A percentile compares a stretch with the other conserved stretches of the same genome.
Conservation (phyloP, 2,888 invertebrate species). For the Oligia fasciuncula region DNA sequence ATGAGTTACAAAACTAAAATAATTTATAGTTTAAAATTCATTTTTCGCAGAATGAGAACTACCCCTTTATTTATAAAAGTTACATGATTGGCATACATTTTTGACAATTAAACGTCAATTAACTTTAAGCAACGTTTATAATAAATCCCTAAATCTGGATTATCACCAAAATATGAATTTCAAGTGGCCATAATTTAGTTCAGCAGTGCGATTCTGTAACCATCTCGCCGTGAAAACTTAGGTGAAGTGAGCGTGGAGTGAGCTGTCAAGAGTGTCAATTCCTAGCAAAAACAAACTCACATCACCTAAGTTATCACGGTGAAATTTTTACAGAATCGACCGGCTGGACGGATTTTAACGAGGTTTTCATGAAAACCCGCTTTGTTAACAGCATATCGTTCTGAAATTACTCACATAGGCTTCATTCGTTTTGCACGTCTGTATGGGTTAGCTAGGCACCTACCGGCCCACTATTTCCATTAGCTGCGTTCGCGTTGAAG, state of each 20-base stretch:
- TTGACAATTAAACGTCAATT: no score
- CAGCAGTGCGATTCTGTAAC: no score
- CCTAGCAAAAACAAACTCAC: no score
- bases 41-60: not conserved
- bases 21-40: not conserved
- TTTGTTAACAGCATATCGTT: constrained; percentile 2
- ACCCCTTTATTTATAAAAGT: no score
- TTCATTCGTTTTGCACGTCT: constrained; percentile 15
- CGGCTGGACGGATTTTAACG: not conserved
- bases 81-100: no score
- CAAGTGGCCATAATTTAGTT: not conserved
- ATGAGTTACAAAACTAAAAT: not conserved
- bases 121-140: not conserved
- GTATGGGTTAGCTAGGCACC: constrained; percentile 16
- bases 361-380: constrained; percentile 9
- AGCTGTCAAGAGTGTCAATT: no score
- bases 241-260: no score
- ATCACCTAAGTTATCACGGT: no score
- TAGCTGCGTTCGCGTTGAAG: constrained; percentile 57
- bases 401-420: constrained; percentile 20
- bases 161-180: not conserved
- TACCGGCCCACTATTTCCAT: constrained; percentile 44
- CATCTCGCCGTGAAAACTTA: no score
- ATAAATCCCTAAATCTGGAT: not conserved
- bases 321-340: no score